Conservation (phyloP, 2,113 vertebrate genomes). For the Notarius quadriscutis region DNA sequence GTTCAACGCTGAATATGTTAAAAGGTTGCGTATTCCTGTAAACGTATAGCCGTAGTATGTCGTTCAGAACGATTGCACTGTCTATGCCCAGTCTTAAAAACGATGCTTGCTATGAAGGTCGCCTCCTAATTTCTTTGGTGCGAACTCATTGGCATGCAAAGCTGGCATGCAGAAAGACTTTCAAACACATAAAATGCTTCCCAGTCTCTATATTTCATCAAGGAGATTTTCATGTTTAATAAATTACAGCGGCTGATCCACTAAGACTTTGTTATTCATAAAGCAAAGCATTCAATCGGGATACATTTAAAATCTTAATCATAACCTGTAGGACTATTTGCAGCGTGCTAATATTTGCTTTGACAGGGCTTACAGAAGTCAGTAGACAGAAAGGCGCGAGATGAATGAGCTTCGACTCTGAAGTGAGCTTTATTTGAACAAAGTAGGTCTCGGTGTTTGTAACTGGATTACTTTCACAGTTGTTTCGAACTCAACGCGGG, state of each 20-base stretch:
- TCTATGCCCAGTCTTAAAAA: slow-evolving; percentile 72
- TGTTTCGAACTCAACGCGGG: slow-evolving; percentile 43
- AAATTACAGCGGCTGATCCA: slow-evolving; percentile 94
- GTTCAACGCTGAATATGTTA: neutral
- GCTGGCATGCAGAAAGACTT: slow-evolving; percentile 92
- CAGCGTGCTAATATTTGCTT: slow-evolving; percentile 91
- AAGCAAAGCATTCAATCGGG: slow-evolving; percentile 90
- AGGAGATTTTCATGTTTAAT: slow-evolving; percentile 98
- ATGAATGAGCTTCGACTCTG: slow-evolving; percentile 84
- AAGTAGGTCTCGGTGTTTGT: slow-evolving; percentile 72
- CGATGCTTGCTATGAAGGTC: slow-evolving; percentile 81
- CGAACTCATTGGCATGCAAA: slow-evolving; percentile 90
- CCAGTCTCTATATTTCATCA: slow-evolving; percentile 98
- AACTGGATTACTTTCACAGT: slow-evolving; percentile 62
- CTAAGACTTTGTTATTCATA: slow-evolving; percentile 98
- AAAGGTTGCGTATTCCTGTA: neutral
- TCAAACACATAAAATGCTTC: slow-evolving; percentile 93
- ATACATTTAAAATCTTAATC: slow-evolving; percentile 97
- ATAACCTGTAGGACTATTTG: slow-evolving; percentile 96
- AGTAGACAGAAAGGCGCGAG: slow-evolving; percentile 82
- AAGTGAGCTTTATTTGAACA: slow-evolving; percentile 79
- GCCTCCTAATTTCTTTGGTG: slow-evolving; percentile 58
- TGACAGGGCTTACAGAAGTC: slow-evolving; percentile 82
- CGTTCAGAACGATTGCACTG: slow-evolving; percentile 5
- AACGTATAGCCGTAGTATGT: neutral